Evolutionary conservation across 2,888 invertebrate genomes (phyloP).

Genomic region (Eristalis intricaria): DNA sequence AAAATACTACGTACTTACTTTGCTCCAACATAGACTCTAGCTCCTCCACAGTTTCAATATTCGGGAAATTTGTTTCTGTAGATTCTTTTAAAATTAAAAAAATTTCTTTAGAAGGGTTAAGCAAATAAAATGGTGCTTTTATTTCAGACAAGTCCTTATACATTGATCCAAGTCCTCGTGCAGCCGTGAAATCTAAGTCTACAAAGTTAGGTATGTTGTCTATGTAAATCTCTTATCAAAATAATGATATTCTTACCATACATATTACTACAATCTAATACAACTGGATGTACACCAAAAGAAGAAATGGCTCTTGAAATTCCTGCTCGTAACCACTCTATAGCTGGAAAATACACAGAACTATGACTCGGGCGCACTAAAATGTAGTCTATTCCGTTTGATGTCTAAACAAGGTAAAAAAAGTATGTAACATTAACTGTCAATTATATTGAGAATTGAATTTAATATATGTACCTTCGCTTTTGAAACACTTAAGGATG

Average conservation of each 20-base stretch:
- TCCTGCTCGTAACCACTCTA: constrained; percentile 90
- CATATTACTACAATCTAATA: constrained; percentile 91
- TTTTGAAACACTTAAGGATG: constrained; percentile 88
- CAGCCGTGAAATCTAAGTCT: constrained; percentile 93
- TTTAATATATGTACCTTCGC: constrained; percentile 83
- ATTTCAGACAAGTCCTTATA: constrained; percentile 87
- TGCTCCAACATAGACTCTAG: constrained; percentile 77
- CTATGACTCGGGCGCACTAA: constrained; percentile 91
- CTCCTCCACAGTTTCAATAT: constrained; percentile 77
- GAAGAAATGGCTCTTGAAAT: constrained; percentile 88
- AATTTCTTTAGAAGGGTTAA: constrained; percentile 80
- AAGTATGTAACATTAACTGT: background rate
- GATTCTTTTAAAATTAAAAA: constrained; percentile 78
- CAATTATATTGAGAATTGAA: constrained; percentile 3
- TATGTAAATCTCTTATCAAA: constrained; percentile 4
- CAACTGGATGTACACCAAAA: constrained; percentile 88
- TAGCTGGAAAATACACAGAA: constrained; percentile 89
- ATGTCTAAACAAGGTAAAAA: constrained; percentile 83
- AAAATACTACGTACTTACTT: constrained; percentile 74
- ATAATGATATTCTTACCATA: constrained; percentile 82
- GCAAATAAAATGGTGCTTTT: constrained; percentile 88
- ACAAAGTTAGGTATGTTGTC: background rate
- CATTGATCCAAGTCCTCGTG: constrained; percentile 90
- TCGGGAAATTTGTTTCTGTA: constrained; percentile 77
- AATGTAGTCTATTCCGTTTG: constrained; percentile 87